These are phyloP conservation scores for Phthorimaea operculella DNA, from an alignment of 1,140 invertebrate species.

Conservation along the genomic window DNA sequence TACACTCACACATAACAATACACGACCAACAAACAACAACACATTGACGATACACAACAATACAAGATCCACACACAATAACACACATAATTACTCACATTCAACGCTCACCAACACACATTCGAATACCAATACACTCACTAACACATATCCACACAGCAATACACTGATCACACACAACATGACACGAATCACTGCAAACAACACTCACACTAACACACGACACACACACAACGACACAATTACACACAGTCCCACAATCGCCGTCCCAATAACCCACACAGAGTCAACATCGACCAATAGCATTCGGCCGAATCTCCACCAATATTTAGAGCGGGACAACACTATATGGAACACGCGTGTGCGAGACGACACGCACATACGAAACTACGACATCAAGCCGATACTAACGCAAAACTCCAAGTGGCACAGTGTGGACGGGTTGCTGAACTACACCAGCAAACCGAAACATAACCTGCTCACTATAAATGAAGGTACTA, in stretches of 20 bases:
- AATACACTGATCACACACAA: no score
- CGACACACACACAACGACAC: slow-evolving; percentile 20
- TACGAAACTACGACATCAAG: slow-evolving; percentile 27
- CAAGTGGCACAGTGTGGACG: slow-evolving; percentile 43
- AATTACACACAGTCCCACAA: slow-evolving; percentile 22
- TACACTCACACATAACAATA: no score
- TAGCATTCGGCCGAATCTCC: slow-evolving; percentile 53
- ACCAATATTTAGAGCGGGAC: slow-evolving; percentile 56
- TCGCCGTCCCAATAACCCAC: slow-evolving; percentile 40
- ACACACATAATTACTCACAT: no score
- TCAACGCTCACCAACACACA: no score
- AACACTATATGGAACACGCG: slow-evolving; percentile 51
- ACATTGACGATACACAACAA: no score
- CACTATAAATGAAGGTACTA: slow-evolving; percentile 21
- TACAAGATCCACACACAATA: no score
- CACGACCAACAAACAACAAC: no score
- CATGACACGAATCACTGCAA: no score
- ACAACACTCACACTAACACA: no score
- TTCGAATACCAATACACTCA: no score
- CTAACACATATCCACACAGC: no score
- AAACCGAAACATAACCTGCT: slow-evolving; percentile 8
- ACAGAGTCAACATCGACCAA: slow-evolving; percentile 37
- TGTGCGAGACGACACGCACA: slow-evolving; percentile 34
- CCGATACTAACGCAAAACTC: slow-evolving; percentile 27
- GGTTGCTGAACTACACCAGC: slow-evolving; percentile 24